Evolutionary conservation across 2,113 vertebrate genomes (phyloP).

Genomic region (Trinectes maculatus): DNA sequence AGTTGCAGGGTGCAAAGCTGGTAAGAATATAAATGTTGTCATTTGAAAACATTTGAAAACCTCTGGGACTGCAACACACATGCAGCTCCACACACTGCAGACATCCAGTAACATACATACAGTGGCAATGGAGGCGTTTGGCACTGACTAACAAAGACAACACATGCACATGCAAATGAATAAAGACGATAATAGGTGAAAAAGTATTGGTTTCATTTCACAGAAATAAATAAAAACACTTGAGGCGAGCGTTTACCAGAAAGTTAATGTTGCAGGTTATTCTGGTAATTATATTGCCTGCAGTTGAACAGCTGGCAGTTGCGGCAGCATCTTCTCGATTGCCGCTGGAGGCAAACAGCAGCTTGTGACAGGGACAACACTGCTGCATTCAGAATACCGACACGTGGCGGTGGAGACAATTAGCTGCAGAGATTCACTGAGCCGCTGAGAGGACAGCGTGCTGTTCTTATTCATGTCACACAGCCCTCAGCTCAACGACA

Average conservation of each 20-base stretch:
- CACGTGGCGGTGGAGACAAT: constrained; percentile 54
- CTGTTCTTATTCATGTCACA: constrained; percentile 71
- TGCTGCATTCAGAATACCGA: constrained; percentile 35
- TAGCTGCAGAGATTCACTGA: constrained; percentile 58
- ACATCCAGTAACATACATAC: too few relatives aligned
- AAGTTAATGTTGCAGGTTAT: constrained; percentile 6
- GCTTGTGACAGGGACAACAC: constrained; percentile 18
- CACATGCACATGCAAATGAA: background rate
- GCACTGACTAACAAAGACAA: too few relatives aligned
- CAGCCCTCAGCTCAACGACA: constrained; percentile 42
- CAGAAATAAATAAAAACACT: background rate
- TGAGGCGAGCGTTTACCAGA: constrained; percentile 4
- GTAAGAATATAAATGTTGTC: too few relatives aligned
- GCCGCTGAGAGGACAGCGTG: constrained; percentile 46
- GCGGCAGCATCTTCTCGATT: constrained; percentile 10
- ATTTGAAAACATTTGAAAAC: too few relatives aligned
- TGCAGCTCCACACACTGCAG: too few relatives aligned
- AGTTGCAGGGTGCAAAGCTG: too few relatives aligned
- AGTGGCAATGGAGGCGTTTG: background rate
- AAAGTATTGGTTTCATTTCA: background rate
- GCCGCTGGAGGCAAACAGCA: constrained; percentile 22
- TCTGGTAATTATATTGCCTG: background rate
- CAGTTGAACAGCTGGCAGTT: constrained; percentile 15
- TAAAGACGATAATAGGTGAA: background rate
- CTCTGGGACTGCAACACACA: too few relatives aligned